These are phyloP conservation scores for Thymallus thymallus DNA, from an alignment of 2,113 vertebrate species.

Conservation along the genomic window DNA sequence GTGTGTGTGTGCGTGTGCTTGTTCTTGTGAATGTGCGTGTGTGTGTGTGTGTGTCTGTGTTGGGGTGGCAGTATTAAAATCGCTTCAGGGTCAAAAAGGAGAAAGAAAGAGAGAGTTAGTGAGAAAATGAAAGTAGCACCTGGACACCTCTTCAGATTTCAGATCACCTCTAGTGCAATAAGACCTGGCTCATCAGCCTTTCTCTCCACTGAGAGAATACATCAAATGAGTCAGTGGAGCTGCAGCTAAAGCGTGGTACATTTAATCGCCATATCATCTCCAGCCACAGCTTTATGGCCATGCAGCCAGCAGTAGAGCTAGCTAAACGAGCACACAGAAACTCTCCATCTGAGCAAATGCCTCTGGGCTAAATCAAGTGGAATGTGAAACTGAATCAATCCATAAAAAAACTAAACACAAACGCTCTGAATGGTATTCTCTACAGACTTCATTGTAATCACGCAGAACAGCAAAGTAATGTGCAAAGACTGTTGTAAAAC, in stretches of 20 bases:
- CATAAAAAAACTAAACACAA: no score
- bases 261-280: constrained; percentile 60
- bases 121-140: constrained; percentile 26
- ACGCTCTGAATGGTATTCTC: no score
- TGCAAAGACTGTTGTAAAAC: no score
- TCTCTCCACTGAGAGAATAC: constrained; percentile 35
- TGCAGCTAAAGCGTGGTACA: constrained; percentile 51
- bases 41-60: constrained; percentile 48
- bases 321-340: constrained; percentile 50
- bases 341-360: constrained; percentile 21
- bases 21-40: constrained; percentile 54
- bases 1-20: constrained; percentile 38
- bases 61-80: constrained; percentile 10
- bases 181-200: constrained; percentile 44
- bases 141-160: constrained; percentile 39
- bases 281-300: constrained; percentile 52
- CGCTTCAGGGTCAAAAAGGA: background rate
- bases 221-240: constrained; percentile 58
- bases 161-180: constrained; percentile 46
- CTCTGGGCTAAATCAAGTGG: constrained; percentile 40
- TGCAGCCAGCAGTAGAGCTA: constrained; percentile 20
- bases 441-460: no score
- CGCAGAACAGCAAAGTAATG: no score
- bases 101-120: background rate
- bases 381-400: constrained; percentile 28